phyloP scores from a whole-genome alignment of 1,140 invertebrate genomes.

The Piezodorus guildinii region DNA sequence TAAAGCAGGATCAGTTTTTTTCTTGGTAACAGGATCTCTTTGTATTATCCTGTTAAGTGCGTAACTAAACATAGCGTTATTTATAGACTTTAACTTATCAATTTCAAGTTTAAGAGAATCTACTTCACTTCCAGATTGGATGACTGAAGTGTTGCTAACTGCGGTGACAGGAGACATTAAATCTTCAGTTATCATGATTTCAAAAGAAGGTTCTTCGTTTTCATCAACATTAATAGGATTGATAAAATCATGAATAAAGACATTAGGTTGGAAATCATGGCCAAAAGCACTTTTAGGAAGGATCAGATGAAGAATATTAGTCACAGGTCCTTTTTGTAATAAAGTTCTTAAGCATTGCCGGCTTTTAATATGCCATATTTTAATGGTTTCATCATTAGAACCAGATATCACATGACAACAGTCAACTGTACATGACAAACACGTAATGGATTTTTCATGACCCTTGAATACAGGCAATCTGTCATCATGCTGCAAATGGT shows the following conservation, averaged over 20 bases:
- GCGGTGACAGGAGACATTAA: not conserved
- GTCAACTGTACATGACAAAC: slow-evolving; percentile 57
- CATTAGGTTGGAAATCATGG: slow-evolving; percentile 34
- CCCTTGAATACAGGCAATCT: slow-evolving; percentile 40
- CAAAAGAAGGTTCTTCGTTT: slow-evolving; percentile 32
- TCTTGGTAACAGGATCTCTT: not conserved
- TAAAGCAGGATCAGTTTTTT: too few species aligned
- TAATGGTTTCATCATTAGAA: slow-evolving; percentile 55
- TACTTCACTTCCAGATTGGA: slow-evolving; percentile 14
- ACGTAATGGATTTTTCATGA: slow-evolving; percentile 54
- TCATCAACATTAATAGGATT: slow-evolving; percentile 35
- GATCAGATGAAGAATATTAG: slow-evolving; percentile 49
- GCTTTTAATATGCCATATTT: slow-evolving; percentile 68
- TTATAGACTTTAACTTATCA: slow-evolving; percentile 37
- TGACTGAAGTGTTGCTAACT: not conserved
- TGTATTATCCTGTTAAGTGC: slow-evolving; percentile 31
- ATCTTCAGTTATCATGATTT: slow-evolving; percentile 13
- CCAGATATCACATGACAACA: slow-evolving; percentile 58
- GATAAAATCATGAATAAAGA: slow-evolving; percentile 33
- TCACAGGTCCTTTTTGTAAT: slow-evolving; percentile 56
- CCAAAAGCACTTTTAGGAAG: slow-evolving; percentile 21
- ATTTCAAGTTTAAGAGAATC: slow-evolving; percentile 35
- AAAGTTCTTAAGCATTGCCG: slow-evolving; percentile 56
- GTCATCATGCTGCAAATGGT: slow-evolving; percentile 39
- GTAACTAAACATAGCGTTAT: slow-evolving; percentile 39